phyloP scores from a whole-genome alignment of 2,113 vertebrate species.

The Cavia porcellus region DNA sequence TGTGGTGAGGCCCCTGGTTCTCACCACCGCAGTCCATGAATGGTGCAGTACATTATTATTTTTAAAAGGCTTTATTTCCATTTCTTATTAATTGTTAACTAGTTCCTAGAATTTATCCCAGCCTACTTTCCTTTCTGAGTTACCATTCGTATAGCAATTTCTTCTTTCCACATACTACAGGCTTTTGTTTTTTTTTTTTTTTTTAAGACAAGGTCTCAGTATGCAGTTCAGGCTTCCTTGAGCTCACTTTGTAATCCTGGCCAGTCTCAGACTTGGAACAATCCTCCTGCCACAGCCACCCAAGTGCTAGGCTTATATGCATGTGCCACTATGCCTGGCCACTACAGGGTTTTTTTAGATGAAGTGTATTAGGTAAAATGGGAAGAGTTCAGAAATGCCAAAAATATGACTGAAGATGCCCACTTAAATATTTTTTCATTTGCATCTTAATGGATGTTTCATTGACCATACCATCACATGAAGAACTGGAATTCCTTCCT shows the following conservation, averaged over 20 bases:
- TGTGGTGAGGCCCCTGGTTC: too few relatives aligned
- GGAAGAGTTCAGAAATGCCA: not conserved
- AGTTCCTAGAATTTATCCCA: not conserved
- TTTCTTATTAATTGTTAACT: slow-evolving; percentile 21
- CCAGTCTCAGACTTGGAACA: too few relatives aligned
- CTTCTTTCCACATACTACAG: not conserved
- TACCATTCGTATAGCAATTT: not conserved
- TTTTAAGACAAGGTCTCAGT: too few relatives aligned
- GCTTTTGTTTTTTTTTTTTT: slow-evolving; percentile 6
- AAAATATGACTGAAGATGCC: not conserved
- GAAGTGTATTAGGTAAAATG: not conserved
- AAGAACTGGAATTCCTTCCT: not conserved
- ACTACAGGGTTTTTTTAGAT: slow-evolving; percentile 14
- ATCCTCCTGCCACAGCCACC: too few relatives aligned
- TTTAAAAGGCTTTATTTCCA: not conserved
- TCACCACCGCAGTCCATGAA: too few relatives aligned
- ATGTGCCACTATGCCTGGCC: too few relatives aligned
- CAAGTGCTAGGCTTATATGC: too few relatives aligned
- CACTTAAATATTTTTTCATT: not conserved
- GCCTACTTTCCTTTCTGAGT: not conserved
- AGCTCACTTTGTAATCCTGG: too few relatives aligned
- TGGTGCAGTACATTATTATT: not conserved
- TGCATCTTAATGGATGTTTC: not conserved
- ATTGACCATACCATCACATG: not conserved
- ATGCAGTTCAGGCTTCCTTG: too few relatives aligned